phyloP scores from a whole-genome alignment of 2,888 invertebrate species.

The Habrosyne pyritoides region DNA sequence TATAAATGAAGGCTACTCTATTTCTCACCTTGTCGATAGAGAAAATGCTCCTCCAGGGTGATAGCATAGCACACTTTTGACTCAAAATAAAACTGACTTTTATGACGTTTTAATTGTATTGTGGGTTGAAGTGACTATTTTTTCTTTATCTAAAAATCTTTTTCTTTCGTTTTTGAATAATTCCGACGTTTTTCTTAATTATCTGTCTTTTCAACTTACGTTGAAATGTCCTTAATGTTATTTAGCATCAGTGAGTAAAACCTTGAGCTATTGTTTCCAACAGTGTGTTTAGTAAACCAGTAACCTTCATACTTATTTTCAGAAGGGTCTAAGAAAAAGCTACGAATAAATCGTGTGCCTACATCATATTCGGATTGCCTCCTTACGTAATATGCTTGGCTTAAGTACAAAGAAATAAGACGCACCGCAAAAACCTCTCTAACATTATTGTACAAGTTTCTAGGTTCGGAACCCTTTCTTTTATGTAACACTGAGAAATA shows the following conservation, averaged over 20 bases:
- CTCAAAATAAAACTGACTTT: too few relatives aligned
- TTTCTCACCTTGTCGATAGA: background rate
- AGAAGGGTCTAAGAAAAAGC: background rate
- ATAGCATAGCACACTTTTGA: too few relatives aligned
- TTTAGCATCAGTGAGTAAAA: too few relatives aligned
- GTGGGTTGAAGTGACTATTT: too few relatives aligned
- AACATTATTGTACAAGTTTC: slow-evolving; percentile 1
- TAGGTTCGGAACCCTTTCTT: background rate
- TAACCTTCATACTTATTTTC: background rate
- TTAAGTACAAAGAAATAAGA: slow-evolving; percentile 1
- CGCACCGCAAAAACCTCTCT: background rate
- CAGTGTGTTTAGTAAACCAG: background rate
- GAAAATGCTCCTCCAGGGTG: too few relatives aligned
- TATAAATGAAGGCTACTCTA: background rate
- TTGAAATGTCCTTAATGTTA: background rate
- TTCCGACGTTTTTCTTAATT: background rate
- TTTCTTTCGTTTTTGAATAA: background rate
- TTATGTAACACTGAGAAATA: background rate
- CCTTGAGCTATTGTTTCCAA: background rate
- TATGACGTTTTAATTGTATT: too few relatives aligned
- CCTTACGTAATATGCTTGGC: background rate
- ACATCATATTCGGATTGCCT: background rate
- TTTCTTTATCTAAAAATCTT: background rate
- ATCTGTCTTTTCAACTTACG: background rate
- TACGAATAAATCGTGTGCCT: background rate